Conservation (phyloP, 2,113 vertebrate species). For the Rhinogobius similis region DNA sequence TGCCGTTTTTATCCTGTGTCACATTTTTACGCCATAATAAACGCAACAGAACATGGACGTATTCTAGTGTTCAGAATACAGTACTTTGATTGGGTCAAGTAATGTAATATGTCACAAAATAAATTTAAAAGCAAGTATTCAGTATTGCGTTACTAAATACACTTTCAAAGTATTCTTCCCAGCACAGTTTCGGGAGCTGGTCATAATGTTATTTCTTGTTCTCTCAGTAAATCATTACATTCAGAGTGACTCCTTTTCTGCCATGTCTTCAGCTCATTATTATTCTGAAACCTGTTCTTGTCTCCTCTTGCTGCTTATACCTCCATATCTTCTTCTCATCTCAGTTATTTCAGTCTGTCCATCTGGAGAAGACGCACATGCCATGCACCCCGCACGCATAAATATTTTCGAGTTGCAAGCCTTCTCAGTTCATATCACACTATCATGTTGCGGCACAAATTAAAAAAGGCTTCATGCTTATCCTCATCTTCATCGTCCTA, state of each 20-base stretch:
- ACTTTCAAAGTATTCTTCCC: no score
- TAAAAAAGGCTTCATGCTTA: constrained; percentile 36
- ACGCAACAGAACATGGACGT: no score
- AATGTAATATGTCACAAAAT: no score
- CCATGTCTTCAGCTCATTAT: constrained; percentile 36
- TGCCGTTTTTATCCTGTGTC: no score
- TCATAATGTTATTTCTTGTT: constrained; percentile 12
- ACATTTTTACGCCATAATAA: no score
- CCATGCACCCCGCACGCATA: constrained; percentile 20
- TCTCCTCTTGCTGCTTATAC: constrained; percentile 13
- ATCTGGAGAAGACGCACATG: constrained; percentile 45
- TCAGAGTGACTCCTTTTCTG: constrained; percentile 34
- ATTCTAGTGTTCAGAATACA: no score
- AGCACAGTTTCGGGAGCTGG: not conserved
- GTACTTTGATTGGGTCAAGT: no score
- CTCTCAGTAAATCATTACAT: constrained; percentile 52
- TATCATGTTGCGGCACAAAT: constrained; percentile 28
- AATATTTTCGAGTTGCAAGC: constrained; percentile 43
- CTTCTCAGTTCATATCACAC: constrained; percentile 48
- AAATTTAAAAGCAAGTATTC: no score
- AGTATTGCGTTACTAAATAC: no score
- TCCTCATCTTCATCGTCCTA: constrained; percentile 31
- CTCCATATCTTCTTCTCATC: constrained; percentile 45
- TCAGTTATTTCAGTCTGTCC: constrained; percentile 60
- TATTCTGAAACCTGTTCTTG: constrained; percentile 33